Conservation (phyloP, 2,888 invertebrate species). For the Gari tellinella region DNA sequence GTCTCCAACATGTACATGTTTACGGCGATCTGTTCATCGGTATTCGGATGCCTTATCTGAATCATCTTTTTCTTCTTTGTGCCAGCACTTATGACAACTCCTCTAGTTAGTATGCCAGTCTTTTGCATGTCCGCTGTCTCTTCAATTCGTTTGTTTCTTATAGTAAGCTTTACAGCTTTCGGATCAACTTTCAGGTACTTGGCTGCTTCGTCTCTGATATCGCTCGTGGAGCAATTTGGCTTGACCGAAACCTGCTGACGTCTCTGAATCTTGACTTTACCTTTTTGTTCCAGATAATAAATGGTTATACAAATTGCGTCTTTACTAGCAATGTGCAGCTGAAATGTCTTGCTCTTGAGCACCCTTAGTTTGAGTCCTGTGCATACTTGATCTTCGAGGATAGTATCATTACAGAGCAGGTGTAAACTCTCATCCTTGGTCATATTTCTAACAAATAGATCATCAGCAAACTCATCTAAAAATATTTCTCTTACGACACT, state of each 20-base stretch:
- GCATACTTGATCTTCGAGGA: no score
- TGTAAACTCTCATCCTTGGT: no score
- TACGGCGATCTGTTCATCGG: slow-evolving; percentile 16
- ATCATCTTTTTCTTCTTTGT: slow-evolving; percentile 45
- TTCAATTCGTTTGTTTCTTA: slow-evolving; percentile 37
- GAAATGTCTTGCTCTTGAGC: no score
- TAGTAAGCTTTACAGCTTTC: slow-evolving; percentile 41
- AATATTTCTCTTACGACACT: slow-evolving; percentile 19
- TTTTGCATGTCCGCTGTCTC: slow-evolving; percentile 20
- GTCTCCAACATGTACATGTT: slow-evolving; percentile 48
- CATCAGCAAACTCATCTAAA: slow-evolving; percentile 7
- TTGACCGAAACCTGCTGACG: slow-evolving; percentile 1
- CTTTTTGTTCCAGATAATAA: no score
- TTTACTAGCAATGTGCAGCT: no score
- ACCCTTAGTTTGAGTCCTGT: no score
- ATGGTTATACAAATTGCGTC: no score
- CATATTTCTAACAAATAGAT: background rate
- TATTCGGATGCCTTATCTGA: slow-evolving; percentile 24
- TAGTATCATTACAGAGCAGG: no score
- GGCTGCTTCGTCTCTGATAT: slow-evolving; percentile 23
- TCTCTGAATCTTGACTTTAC: no score
- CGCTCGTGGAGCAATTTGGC: slow-evolving; percentile 29
- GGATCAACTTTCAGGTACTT: slow-evolving; percentile 31
- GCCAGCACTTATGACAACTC: slow-evolving; percentile 35
- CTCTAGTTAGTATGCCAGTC: slow-evolving; percentile 22